A percentile compares a stretch with the other conserved stretches of the same genome.
Evolutionary conservation across 2,797 vertebrate species (phyloP).

Genomic region (Delichon dasypus): DNA sequence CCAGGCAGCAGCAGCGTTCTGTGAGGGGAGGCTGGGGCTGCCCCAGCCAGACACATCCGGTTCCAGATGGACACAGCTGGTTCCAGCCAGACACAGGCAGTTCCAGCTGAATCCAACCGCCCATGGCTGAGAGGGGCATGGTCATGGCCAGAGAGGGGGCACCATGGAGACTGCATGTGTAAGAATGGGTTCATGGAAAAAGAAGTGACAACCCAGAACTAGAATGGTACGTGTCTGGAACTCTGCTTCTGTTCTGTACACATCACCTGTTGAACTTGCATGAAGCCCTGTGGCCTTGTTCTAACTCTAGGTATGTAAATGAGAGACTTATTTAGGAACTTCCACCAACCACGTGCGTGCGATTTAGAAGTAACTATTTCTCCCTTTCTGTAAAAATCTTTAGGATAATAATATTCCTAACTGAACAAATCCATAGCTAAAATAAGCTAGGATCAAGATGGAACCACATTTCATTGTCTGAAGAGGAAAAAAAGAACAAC

Average conservation of each 20-base stretch:
- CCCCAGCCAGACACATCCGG: accelerated
- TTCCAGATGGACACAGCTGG: neutral
- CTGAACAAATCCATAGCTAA: neutral
- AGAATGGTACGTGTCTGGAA: neutral
- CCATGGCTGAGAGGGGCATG: accelerated
- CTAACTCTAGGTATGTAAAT: neutral
- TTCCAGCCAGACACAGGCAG: too few relatives aligned
- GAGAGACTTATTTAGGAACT: neutral
- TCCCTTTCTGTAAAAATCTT: neutral
- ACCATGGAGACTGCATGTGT: accelerated
- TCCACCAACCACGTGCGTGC: neutral
- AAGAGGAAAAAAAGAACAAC: neutral
- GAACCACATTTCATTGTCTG: neutral
- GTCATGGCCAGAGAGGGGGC: accelerated
- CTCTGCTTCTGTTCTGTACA: neutral
- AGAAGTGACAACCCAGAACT: neutral
- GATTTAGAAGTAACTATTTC: neutral
- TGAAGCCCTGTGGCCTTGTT: neutral
- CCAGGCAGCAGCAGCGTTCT: accelerated
- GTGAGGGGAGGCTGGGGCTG: accelerated
- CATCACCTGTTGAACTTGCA: neutral
- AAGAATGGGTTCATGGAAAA: neutral
- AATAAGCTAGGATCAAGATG: neutral
- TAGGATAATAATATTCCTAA: neutral
- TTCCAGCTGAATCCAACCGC: accelerated